These are phyloP conservation scores for Trogon melanurus DNA, from an alignment of 2,113 vertebrate species.

Conservation along the genomic window DNA sequence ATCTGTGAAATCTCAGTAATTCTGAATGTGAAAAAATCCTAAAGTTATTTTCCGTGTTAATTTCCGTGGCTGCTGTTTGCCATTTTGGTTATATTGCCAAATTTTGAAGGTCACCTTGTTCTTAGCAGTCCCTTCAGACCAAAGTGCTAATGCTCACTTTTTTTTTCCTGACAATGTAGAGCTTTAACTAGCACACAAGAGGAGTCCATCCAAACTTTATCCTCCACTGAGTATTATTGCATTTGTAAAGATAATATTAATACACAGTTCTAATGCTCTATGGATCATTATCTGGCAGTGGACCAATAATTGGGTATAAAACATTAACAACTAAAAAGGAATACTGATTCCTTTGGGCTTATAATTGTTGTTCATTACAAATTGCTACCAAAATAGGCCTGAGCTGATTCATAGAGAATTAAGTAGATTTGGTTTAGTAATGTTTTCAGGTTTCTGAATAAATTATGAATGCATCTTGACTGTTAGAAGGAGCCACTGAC, in stretches of 20 bases:
- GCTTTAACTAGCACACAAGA: constrained; percentile 42
- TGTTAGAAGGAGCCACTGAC: constrained; percentile 69
- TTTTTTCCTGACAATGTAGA: neutral
- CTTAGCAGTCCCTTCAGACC: constrained; percentile 32
- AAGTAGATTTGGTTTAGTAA: constrained; percentile 78
- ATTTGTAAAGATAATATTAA: constrained; percentile 79
- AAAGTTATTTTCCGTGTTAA: neutral
- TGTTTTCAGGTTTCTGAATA: constrained; percentile 78
- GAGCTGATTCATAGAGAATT: constrained; percentile 74
- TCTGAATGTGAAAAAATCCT: neutral
- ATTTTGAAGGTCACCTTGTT: constrained; percentile 62
- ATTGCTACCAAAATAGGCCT: constrained; percentile 72
- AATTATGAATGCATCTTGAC: constrained; percentile 77
- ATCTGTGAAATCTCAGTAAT: neutral
- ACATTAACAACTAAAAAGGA: constrained; percentile 75
- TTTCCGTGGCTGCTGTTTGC: constrained; percentile 1
- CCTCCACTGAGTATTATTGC: constrained; percentile 65
- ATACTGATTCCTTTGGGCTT: constrained; percentile 74
- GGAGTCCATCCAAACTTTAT: constrained; percentile 65
- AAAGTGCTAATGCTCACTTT: constrained; percentile 43
- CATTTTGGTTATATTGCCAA: constrained; percentile 22
- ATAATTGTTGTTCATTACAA: constrained; percentile 77
- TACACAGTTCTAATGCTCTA: constrained; percentile 72
- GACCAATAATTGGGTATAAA: constrained; percentile 70
- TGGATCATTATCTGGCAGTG: constrained; percentile 76